Conservation (phyloP, 2,797 vertebrate genomes). For the Sebastiscus tertius region DNA sequence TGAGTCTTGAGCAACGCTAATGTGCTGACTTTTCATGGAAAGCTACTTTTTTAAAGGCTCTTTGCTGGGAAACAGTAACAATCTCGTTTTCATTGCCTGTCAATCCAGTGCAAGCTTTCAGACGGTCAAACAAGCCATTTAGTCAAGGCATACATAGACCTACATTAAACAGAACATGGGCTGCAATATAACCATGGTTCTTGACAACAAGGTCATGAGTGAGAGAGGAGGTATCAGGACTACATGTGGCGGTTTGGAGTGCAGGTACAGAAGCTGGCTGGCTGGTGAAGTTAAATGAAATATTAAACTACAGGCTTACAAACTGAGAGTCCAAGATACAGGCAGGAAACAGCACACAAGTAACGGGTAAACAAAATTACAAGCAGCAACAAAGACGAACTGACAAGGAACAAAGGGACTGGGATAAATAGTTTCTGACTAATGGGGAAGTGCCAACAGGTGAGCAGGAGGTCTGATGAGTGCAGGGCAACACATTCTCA, state of each 20-base stretch:
- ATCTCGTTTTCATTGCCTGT: conserved; percentile 31
- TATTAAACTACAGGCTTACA: not conserved
- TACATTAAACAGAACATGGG: not conserved
- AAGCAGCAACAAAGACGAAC: not conserved
- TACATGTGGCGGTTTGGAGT: not conserved
- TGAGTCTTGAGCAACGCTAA: conserved; percentile 12
- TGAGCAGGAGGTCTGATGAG: no score
- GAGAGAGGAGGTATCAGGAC: conserved; percentile 4
- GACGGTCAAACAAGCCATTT: conserved; percentile 21
- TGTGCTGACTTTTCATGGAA: conserved; percentile 29
- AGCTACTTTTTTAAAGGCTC: conserved; percentile 33
- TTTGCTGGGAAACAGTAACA: conserved; percentile 43
- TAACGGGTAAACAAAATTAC: not conserved
- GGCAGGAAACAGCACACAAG: not conserved
- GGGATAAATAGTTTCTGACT: no score
- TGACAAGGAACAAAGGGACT: not conserved
- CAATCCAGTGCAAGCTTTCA: conserved; percentile 15
- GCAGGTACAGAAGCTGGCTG: not conserved
- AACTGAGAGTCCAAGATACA: not conserved
- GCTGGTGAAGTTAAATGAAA: not conserved
- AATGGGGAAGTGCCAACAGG: no score
- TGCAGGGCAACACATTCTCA: no score
- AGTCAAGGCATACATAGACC: conserved; percentile 13
- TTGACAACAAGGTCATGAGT: conserved; percentile 18
- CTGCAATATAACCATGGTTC: not conserved